Base-by-base conservation (phyloP, 1,140 invertebrate species). In the Charaxes varanes region DNA sequence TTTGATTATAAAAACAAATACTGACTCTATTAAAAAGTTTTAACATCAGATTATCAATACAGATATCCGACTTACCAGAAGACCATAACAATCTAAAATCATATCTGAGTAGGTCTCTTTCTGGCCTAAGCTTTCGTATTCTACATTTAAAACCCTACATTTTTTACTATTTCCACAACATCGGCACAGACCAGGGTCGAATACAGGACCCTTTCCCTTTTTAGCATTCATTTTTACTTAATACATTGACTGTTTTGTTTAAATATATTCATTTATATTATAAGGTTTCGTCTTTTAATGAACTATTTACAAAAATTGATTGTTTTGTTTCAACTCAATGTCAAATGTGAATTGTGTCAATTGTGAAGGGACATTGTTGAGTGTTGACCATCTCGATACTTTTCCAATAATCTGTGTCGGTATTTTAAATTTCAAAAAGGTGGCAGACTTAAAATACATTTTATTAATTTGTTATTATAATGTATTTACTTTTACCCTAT, bases 61-160 rank as follows among this genome's bases (percentile, higher is more conserved):
- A 1, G 4, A 23, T 42, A 38, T 30, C 26, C 24, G 23, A 58
- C 62, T 58, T 45, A 81, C 77, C 36, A 81, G 36, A n/a, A 82
- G 47, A 2, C 77, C 70, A 41, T 68, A 82, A 27, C 74, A 76
- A 26, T 82, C 77, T 54, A 79, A 67, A 6, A 82, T 59, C 65
- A 82, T 79, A 18, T 82, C 78, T 0, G 68, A 69, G 46, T 82
- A 82, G 0, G 78, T 31, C 47, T 79, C 74, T 24, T 76, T 79
- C 31, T 65, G 41, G 0, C 68, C 69, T 14, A 58, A 58, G 49
- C 45, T 57, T 12, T 70, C 62, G 24, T 82, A 82, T 45, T 78
- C 72, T 0, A 61, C 33, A 27, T 79, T 79, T 11, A 82, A 40
- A 37, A 79, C 21, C 3, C 78, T 52, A 43, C 78, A 82, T 44